Conservation (phyloP, 2,113 vertebrate genomes). For the Galemys pyrenaicus region DNA sequence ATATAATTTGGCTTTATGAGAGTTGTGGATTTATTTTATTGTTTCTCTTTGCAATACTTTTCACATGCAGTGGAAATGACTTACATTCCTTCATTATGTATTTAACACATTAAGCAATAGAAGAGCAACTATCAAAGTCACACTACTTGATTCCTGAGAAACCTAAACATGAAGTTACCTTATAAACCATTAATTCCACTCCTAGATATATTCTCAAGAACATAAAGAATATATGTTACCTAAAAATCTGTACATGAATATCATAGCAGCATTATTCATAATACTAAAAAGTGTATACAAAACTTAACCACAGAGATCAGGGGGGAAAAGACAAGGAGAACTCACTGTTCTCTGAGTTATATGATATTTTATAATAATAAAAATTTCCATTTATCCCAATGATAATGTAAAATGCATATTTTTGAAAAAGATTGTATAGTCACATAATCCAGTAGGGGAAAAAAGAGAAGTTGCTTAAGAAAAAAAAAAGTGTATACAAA, state of each 20-base stretch:
- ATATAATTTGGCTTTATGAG: background rate
- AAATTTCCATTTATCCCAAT: no score
- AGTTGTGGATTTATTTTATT: background rate
- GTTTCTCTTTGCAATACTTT: background rate
- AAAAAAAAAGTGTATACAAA: background rate
- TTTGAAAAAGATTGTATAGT: no score
- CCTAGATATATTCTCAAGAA: background rate
- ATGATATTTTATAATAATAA: no score
- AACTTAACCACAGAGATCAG: no score
- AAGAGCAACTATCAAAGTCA: constrained; percentile 34
- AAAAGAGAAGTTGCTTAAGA: no score
- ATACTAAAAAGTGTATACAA: background rate
- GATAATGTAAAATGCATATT: no score
- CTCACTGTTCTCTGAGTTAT: no score
- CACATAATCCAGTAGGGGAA: no score
- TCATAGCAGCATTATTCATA: background rate
- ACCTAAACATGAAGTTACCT: background rate
- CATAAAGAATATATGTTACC: background rate
- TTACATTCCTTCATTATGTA: constrained; percentile 12
- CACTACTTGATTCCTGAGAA: background rate
- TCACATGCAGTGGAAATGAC: background rate
- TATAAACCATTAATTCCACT: background rate
- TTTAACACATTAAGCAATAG: background rate
- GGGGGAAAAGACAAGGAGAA: no score
- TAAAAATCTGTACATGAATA: background rate